Conservation (phyloP, 2,113 vertebrate species). For the Potamarius usumacintae region DNA sequence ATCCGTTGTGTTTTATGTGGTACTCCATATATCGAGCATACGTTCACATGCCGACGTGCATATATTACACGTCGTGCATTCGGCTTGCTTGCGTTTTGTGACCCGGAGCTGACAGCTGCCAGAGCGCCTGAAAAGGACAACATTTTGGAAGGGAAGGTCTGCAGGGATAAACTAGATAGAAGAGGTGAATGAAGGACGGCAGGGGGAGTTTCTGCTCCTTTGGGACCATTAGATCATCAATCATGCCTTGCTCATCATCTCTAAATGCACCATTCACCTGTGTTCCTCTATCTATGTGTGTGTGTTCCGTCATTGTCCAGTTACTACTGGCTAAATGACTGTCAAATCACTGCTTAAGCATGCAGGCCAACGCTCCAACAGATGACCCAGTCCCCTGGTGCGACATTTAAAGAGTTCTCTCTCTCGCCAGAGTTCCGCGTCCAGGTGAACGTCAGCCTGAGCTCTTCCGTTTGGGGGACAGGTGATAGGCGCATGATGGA, state of each 20-base stretch:
- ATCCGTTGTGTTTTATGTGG: constrained; percentile 29
- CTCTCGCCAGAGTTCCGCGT: constrained; percentile 58
- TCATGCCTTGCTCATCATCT: constrained; percentile 76
- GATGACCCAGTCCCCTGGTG: constrained; percentile 57
- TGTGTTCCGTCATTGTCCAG: constrained; percentile 31
- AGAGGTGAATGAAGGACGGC: neutral
- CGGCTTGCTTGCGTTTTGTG: constrained; percentile 11
- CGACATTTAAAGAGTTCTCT: constrained; percentile 63
- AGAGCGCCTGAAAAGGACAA: constrained; percentile 50
- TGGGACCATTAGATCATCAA: constrained; percentile 77
- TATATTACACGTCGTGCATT: constrained; percentile 7
- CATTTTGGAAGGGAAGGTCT: constrained; percentile 9
- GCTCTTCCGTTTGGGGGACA: constrained; percentile 71
- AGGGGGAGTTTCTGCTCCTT: constrained; percentile 53
- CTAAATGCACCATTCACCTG: constrained; percentile 57
- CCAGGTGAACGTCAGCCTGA: constrained; percentile 71
- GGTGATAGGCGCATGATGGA: constrained; percentile 74
- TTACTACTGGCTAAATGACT: constrained; percentile 72
- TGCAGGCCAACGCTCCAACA: constrained; percentile 63
- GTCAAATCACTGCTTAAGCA: constrained; percentile 71
- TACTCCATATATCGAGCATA: neutral
- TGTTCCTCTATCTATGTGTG: constrained; percentile 2
- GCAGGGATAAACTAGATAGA: neutral
- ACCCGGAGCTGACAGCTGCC: constrained; percentile 44
- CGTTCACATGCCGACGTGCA: neutral